Conservation (phyloP, 2,888 invertebrate genomes). For the Hydroisotoma schaefferi region DNA sequence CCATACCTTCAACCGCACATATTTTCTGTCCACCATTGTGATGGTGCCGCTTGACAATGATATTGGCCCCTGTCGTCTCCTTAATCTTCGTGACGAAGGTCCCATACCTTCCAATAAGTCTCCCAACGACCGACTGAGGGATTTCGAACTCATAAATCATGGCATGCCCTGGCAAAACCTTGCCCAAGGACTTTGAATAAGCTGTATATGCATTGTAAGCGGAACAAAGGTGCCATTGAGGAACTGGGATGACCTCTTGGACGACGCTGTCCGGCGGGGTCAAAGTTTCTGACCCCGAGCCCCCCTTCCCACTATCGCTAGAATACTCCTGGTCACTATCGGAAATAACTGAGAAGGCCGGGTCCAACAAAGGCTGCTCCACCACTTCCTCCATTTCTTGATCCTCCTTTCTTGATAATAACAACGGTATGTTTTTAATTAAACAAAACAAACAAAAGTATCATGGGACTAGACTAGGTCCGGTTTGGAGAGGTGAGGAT, state of each 20-base stretch:
- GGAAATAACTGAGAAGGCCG: constrained; percentile 28
- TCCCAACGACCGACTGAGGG: constrained; percentile 73
- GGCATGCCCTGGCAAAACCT: constrained; percentile 37
- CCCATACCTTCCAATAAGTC: constrained; percentile 80
- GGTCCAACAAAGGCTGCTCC: constrained; percentile 18
- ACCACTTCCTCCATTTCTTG: not conserved
- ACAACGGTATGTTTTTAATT: not conserved
- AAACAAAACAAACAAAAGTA: not conserved
- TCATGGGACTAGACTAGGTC: not conserved
- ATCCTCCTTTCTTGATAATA: no score
- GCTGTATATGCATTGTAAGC: constrained; percentile 33
- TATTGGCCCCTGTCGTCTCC: constrained; percentile 70
- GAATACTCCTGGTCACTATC: constrained; percentile 39
- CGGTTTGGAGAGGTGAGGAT: not conserved
- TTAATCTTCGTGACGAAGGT: constrained; percentile 76
- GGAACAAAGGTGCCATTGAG: constrained; percentile 54
- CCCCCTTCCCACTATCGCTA: constrained; percentile 80
- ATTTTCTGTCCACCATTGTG: constrained; percentile 70
- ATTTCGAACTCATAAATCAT: constrained; percentile 68
- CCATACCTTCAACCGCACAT: constrained; percentile 74
- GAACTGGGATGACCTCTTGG: constrained; percentile 53
- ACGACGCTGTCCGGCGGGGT: constrained; percentile 56
- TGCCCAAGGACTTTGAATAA: constrained; percentile 35
- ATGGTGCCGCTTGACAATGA: constrained; percentile 74
- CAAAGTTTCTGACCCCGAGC: constrained; percentile 66